Evolutionary conservation across 2,797 vertebrate genomes (phyloP).

Genomic region (Anguilla obscura): DNA sequence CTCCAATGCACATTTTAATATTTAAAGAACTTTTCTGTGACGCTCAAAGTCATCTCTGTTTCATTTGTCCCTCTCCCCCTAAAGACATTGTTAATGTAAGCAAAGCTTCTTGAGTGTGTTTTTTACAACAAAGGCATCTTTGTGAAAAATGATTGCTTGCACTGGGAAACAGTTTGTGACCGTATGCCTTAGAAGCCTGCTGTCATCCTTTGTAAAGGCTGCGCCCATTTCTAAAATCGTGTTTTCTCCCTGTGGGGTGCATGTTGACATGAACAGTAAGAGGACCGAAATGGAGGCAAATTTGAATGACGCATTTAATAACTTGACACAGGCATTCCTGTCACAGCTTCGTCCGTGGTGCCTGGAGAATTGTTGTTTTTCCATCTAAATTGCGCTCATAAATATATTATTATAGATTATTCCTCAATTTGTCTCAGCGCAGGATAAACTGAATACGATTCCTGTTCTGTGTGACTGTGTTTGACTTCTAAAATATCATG

Average conservation of each 20-base stretch:
- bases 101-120: conserved; percentile 32
- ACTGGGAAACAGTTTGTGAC: neutral
- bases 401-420: conserved; percentile 20
- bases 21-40: conserved; percentile 40
- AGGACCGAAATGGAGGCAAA: neutral
- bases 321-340: neutral
- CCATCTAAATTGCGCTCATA: conserved; percentile 11
- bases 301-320: neutral
- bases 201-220: neutral
- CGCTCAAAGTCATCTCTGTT: conserved; percentile 34
- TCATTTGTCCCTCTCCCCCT: conserved; percentile 39
- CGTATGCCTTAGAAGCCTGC: neutral
- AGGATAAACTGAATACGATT: neutral
- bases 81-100: conserved; percentile 38
- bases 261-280: neutral
- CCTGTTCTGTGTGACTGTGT: neutral
- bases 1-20: conserved; percentile 31
- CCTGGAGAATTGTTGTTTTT: neutral
- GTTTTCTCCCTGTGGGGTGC: neutral
- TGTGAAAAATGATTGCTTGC: conserved; percentile 43
- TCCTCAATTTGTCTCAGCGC: neutral
- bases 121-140: conserved; percentile 37
- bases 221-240: neutral
- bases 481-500: neutral
- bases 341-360: neutral